Base-by-base conservation (phyloP, 2,888 invertebrate species). In the Anorthoa munda region DNA sequence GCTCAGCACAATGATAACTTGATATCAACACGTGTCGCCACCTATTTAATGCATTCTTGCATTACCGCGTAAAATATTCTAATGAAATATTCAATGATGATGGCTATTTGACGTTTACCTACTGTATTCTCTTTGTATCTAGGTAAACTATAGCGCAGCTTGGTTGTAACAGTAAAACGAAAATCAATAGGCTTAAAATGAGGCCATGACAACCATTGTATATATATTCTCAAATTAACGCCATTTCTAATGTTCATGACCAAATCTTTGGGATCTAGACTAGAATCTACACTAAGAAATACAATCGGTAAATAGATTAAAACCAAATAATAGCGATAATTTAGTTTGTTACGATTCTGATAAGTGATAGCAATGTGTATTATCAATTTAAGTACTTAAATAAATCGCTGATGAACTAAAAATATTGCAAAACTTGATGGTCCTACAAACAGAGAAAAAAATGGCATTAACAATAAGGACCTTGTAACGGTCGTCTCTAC, bases 1-100 rank as follows among this genome's bases (percentile, higher is more conserved):
- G 78, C 83, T 78, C 83, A 83, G 63, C 66, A 60, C 61, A 56
- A 66, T 70, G 84, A 82, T 84, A 82, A 65, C 72, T 68, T 53
- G 26, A 65, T 80, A 80, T 61, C 72, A 80, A 83, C 79, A 75
- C 81, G 71, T 72, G 71, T 72, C 66, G 67, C 21, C 50, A 50
- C n/a, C 53, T 78, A 21, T 75, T 18, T 15, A 79, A 74, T 83
- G 80, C 81, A 79, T 56, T 83, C 65, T 70, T 77, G 77, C 64
- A 77, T 61, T 82, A 66, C 21, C 26, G 53, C 39, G 26, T 63
- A 31, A n/a, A 53, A 48, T 78, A 53, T 78, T 51, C 50, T 39
- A 74, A 55, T 61, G 4, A 23, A 56, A 50, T 50, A 63, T 39
- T 63, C 5, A 58, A 23, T 46, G 18, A n/a, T 15, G 12, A 66